Percentiles rank a stretch among this genome's conserved stretches.
Evolutionary conservation across 1,140 invertebrate genomes (phyloP).

Genomic region (Drosophila punjabiensis): DNA sequence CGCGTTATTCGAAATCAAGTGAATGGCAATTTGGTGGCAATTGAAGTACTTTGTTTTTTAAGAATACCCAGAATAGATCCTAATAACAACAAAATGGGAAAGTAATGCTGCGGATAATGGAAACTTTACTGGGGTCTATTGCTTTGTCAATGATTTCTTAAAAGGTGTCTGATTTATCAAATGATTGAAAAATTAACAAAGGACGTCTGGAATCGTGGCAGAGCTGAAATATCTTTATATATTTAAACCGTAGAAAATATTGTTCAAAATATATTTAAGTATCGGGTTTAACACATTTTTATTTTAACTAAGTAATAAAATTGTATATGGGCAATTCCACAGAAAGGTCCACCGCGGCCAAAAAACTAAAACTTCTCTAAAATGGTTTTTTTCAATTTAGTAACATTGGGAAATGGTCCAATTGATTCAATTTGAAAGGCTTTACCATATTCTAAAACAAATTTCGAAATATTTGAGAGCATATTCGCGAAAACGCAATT

Average conservation of each 20-base stretch:
- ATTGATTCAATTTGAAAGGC: too few relatives aligned
- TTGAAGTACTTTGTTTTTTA: slow-evolving; percentile 27
- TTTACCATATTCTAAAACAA: too few relatives aligned
- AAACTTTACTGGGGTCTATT: neutral
- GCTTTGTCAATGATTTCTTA: neutral
- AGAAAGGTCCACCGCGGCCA: too few relatives aligned
- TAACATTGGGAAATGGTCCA: too few relatives aligned
- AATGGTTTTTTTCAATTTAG: too few relatives aligned
- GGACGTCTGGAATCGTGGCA: too few relatives aligned
- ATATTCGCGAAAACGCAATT: too few relatives aligned
- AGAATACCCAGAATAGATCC: slow-evolving; percentile 25
- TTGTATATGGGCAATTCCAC: too few relatives aligned
- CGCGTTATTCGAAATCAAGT: slow-evolving; percentile 8
- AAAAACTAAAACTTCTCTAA: too few relatives aligned
- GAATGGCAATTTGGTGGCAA: slow-evolving; percentile 34
- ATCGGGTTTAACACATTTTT: too few relatives aligned
- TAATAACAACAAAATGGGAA: slow-evolving; percentile 46
- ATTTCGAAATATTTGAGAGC: too few relatives aligned
- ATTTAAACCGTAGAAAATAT: too few relatives aligned
- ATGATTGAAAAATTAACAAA: neutral
- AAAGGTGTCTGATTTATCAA: neutral
- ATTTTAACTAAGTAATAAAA: neutral
- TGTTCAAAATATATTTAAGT: neutral
- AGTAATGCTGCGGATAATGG: slow-evolving; percentile 31
- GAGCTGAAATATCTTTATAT: neutral